A percentile compares a stretch with the other conserved stretches of the same genome.
Evolutionary conservation across 2,113 vertebrate species (phyloP).

Genomic region (Entomyzon cyanotis): DNA sequence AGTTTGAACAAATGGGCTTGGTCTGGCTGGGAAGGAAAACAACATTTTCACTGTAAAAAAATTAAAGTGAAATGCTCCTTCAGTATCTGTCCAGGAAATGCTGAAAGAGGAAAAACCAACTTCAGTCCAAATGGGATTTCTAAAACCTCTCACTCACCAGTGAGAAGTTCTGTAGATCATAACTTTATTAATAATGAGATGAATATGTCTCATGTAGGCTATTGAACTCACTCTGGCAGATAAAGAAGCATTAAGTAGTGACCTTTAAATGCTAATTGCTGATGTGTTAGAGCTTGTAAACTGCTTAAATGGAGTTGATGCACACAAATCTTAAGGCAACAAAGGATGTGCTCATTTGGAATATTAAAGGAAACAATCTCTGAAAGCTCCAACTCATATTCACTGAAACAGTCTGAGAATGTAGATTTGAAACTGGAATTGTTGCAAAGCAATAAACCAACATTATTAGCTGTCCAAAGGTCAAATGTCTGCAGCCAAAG

Average conservation of each 20-base stretch:
- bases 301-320: background rate
- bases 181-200: background rate
- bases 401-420: background rate
- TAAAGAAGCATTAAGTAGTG: background rate
- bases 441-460: background rate
- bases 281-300: background rate
- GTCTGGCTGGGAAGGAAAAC: background rate
- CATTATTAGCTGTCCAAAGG: background rate
- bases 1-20: background rate
- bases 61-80: background rate
- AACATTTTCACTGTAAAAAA: background rate
- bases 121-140: background rate
- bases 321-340: background rate
- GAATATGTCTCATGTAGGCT: background rate
- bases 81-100: background rate
- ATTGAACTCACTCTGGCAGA: background rate
- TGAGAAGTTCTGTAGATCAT: background rate
- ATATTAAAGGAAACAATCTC: background rate
- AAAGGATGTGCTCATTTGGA: background rate
- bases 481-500: background rate
- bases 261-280: conserved; percentile 26
- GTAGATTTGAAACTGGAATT: background rate
- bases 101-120: background rate
- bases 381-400: background rate
- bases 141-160: background rate